Base-by-base conservation (phyloP, 1,140 invertebrate genomes). In the Acarapis woodi region DNA sequence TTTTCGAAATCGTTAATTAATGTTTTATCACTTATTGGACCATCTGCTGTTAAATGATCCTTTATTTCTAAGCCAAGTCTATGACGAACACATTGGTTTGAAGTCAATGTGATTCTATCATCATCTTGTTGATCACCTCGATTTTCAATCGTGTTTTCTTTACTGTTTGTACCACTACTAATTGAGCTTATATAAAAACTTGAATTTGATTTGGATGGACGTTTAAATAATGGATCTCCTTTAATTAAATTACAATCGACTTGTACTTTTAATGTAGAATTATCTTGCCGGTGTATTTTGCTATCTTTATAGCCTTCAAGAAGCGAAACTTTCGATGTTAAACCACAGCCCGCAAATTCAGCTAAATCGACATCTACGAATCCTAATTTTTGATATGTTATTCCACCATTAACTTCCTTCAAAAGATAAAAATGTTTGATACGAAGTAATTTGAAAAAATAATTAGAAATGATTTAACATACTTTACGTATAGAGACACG, bases 281-380 rank as follows among this genome's bases (percentile, higher is more conserved):
- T 94, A 57, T 94, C 85, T 50, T 85, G 78, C 22, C 87, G 63
- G 52, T 76, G 71, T 34, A 71, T 60, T 32, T 73, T 68, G 5
- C 53, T 53, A 56, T 88, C 80, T n/a, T n/a, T n/a, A 54, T 96
- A 94, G 3, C 85, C 87, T 61, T 93, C 82, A 15, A 94, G 58
- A 33, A 94, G 64, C 54, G 73, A 90, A 43, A 76, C 68, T 42
- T 76, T 65, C 42, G 66, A 67, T 30, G 70, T 73, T 41, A 71
- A 62, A 10, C 82, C 83, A n/a, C 78, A 71, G 42, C 85, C 85
- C 26, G 87, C 87, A 59, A 82, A 82, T 62, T 94, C 82, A 22
- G 85, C 76, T 47, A 96, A 63, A 62, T 96, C 90, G 42, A 94
- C 60, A 59, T 94, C 87, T 42, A 74, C 82, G 62, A 87, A 96